Evolutionary conservation across 2,797 vertebrate genomes (phyloP), one percentile per base, ranked within the genome.

Genomic region (Apogon hyalosoma): DNA sequence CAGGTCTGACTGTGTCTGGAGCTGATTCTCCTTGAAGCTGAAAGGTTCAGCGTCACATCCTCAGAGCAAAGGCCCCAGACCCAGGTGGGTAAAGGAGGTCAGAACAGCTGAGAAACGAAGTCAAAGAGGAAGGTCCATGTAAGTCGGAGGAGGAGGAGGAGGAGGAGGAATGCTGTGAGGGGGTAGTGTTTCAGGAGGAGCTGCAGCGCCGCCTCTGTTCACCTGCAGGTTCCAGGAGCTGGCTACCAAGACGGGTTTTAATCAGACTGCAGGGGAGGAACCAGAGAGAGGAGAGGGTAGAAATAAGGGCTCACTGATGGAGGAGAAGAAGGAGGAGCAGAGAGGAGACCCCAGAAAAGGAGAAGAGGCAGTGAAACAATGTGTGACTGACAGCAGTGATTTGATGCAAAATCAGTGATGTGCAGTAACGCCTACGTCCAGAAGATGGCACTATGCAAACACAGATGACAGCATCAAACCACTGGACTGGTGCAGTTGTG

Each of bases 261-360:
- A 98, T 92, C 89, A 98, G 95, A 95, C 98, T 99, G 96, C 88
- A 94, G 93, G 92, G 33, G 89, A 94, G 92, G 93, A 95, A 95
- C 85, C 92, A 94, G 90, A 95, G 72, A 95, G 82, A 91, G 79
- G 69, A 88, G 74, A 90, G 70, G 95, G 80, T 63, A 85, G 79
- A 83, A 83, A 86, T 88, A 86, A 91, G 86, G 70, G 82, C 81
- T 75, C 76, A 65, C 56, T 38, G 60, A 59, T 24, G 55, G 56
- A 76, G 55, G 19, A 21, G 19, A n/a, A 42, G 72, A 41, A 39
- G 7, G 18, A 19, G 21, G 15, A 18, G 61, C 41, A 73, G 41
- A 50, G 63, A 62, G 40, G 48, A 42, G 66, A 68, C 48, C 58
- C 73, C 36, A 55, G 31, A 69, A 40, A 81, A 19, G 41, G 19